Conservation (phyloP, 1,140 invertebrate genomes). For the Diorhabda carinulata region DNA sequence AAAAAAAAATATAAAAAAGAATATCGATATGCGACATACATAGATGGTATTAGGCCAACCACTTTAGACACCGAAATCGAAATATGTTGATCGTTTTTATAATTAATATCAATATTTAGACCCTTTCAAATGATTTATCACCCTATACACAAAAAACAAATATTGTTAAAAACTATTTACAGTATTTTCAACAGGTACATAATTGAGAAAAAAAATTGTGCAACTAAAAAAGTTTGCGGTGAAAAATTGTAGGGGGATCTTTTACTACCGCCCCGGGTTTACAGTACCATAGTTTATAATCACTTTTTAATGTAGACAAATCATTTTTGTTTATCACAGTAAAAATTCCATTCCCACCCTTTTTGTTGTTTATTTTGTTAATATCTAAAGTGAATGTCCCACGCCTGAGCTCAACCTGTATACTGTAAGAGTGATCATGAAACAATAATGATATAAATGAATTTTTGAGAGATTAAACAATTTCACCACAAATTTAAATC, state of each 20-base stretch:
- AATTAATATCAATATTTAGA: too few species aligned
- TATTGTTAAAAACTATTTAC: not conserved
- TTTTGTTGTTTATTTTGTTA: not conserved
- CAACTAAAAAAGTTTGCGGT: not conserved
- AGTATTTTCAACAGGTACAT: not conserved
- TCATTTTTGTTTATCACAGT: not conserved
- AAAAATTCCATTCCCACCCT: not conserved
- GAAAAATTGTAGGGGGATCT: too few species aligned
- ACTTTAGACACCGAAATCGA: not conserved
- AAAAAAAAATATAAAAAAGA: constrained; percentile 19
- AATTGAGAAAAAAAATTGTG: not conserved
- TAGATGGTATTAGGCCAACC: not conserved
- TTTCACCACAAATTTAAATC: too few species aligned
- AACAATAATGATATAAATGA: too few species aligned
- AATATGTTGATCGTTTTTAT: too few species aligned
- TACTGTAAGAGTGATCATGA: too few species aligned
- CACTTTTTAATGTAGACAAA: not conserved
- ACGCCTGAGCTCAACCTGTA: too few species aligned
- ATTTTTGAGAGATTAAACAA: too few species aligned
- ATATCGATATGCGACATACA: constrained; percentile 11
- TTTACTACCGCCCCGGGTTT: too few species aligned
- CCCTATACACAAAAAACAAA: too few species aligned
- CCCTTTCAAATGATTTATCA: too few species aligned
- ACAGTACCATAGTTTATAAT: not conserved
- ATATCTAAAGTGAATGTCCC: not conserved